These are phyloP conservation scores for Meloidogyne floridensis DNA, from an alignment of 1,140 invertebrate species.

Conservation along the genomic window DNA sequence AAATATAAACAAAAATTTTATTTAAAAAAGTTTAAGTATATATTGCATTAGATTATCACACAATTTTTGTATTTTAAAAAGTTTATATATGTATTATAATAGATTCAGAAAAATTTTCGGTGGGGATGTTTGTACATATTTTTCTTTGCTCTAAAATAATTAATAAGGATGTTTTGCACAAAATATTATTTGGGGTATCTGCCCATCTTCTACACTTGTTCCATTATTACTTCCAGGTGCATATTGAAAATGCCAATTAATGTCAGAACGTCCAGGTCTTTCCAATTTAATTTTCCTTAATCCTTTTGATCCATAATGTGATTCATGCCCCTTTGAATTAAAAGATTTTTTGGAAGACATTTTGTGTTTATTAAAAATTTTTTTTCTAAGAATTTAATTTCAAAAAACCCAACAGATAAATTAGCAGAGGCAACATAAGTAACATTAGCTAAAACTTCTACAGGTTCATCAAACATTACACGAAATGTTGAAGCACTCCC, in stretches of 20 bases:
- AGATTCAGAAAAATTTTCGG: too few relatives aligned
- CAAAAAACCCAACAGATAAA: conserved; percentile 73
- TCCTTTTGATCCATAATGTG: conserved; percentile 83
- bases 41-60: too few relatives aligned
- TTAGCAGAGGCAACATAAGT: conserved; percentile 82
- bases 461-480: conserved; percentile 85
- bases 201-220: conserved; percentile 84
- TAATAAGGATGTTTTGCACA: conserved; percentile 65
- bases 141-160: background rate
- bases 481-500: conserved; percentile 80
- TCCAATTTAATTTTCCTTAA: conserved; percentile 72
- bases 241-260: conserved; percentile 83
- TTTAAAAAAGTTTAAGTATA: background rate
- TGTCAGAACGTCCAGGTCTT: conserved; percentile 20
- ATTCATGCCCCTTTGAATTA: conserved; percentile 78
- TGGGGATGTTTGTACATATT: too few relatives aligned
- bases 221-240: conserved; percentile 86
- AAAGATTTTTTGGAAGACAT: background rate
- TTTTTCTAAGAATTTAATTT: conserved; percentile 2
- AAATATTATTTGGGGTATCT: conserved; percentile 86
- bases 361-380: background rate
- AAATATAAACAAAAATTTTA: background rate
- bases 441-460: conserved; percentile 79
- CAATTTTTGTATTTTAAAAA: background rate
- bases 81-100: background rate